These are phyloP conservation scores for Pristionchus entomophagus DNA, from an alignment of 2,888 invertebrate species.

Conservation along the genomic window DNA sequence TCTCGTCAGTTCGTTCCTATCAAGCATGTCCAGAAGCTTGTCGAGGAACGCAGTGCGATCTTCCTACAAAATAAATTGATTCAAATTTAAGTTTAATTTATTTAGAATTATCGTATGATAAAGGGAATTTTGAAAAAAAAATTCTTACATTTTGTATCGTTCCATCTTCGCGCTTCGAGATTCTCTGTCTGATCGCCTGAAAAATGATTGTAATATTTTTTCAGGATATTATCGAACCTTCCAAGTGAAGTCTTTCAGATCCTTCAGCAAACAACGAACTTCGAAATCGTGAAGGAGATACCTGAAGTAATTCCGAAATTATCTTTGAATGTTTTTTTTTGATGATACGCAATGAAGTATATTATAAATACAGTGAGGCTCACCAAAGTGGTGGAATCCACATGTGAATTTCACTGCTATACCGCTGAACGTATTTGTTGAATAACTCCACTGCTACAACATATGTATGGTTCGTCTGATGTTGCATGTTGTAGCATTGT, in stretches of 20 bases:
- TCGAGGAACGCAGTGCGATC: conserved; percentile 77
- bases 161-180: too few relatives aligned
- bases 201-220: too few relatives aligned
- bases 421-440: conserved; percentile 49
- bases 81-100: not conserved
- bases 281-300: not conserved
- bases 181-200: too few relatives aligned
- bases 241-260: conserved; percentile 40
- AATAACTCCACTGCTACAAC: conserved; percentile 52
- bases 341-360: not conserved
- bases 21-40: conserved; percentile 76
- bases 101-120: too few relatives aligned
- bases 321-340: not conserved
- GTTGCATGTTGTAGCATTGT: conserved; percentile 48
- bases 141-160: too few relatives aligned
- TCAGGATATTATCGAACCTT: conserved; percentile 70
- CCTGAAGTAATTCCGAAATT: not conserved
- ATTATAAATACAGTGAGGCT: too few relatives aligned
- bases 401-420: not conserved
- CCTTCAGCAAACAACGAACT: not conserved
- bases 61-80: not conserved
- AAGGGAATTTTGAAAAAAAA: too few relatives aligned
- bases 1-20: conserved; percentile 72
- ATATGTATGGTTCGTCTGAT: conserved; percentile 49
- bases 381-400: conserved; percentile 5